phyloP scores from a whole-genome alignment of 2,797 vertebrate species.

The Poecilia velifera region DNA sequence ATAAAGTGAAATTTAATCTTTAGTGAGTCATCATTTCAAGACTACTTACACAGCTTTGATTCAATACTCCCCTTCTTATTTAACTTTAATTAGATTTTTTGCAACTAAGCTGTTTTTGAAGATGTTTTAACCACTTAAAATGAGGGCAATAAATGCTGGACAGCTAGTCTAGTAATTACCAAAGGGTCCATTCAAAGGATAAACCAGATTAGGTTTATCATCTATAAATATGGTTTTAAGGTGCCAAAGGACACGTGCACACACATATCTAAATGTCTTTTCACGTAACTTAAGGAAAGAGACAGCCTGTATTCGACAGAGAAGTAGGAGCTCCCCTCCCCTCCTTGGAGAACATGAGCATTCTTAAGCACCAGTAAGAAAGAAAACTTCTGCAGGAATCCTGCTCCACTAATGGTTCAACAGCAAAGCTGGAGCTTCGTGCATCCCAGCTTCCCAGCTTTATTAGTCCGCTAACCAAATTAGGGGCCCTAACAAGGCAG shows the following conservation, averaged over 20 bases:
- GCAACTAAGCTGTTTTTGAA: background rate
- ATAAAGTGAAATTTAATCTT: background rate
- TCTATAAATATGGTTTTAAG: background rate
- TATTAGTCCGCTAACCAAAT: slow-evolving; percentile 72
- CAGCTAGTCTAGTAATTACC: background rate
- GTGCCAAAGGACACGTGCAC: background rate
- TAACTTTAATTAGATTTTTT: background rate
- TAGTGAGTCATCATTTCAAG: background rate
- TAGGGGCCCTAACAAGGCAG: slow-evolving; percentile 68
- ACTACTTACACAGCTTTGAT: too few relatives aligned
- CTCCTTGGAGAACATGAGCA: slow-evolving; percentile 10
- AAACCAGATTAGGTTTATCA: background rate
- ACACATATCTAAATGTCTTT: slow-evolving; percentile 6
- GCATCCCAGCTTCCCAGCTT: slow-evolving; percentile 63
- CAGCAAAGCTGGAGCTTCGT: slow-evolving; percentile 41
- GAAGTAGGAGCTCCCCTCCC: slow-evolving; percentile 6
- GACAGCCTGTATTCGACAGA: slow-evolving; percentile 1
- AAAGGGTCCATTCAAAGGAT: background rate
- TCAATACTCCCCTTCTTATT: background rate
- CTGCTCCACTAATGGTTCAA: slow-evolving; percentile 5
- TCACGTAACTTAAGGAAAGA: background rate
- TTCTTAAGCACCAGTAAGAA: slow-evolving; percentile 1
- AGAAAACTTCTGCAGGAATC: slow-evolving; percentile 17
- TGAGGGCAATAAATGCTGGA: background rate
- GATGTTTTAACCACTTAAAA: background rate